Evolutionary conservation across 2,888 invertebrate genomes (phyloP), one percentile per base, ranked within the genome.

Genomic region (Graphium colonna): DNA sequence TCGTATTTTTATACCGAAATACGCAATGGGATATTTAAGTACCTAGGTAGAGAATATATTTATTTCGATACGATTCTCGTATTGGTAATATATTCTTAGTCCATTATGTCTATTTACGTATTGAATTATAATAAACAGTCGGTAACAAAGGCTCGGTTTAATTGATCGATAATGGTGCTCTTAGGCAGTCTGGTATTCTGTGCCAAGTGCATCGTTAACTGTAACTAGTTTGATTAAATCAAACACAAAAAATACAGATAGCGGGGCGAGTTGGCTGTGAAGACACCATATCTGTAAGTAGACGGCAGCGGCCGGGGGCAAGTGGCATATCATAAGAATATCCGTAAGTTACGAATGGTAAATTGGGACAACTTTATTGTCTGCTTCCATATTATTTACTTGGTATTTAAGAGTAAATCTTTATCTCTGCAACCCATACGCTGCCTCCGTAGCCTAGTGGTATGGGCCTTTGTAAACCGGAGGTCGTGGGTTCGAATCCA

Each of bases 181-280:
- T 40, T 46, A 46, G 41, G 43, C 43, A 9, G 9, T 10, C 8
- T 7, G 31, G 52, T 46, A 39, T 47, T 52, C 50, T 51, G 38
- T 53, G 53, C 52, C 52, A 56, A 55, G 18, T 17, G 41, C 45
- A 50, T 60, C 47, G 51, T 60, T 60, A 58, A 52, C 48, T 31
- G 43, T 52, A 48, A 48, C 52, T 55, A 43, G 53, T 58, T 31
- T 61, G 64, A 64, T 81, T 75, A 81, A 80, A 79, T 78, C 79
- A 75, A 68, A 73, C 67, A 69, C 69, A 80, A 79, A 79, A 81
- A 81, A 78, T 73, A 75, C 61, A 78, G 73, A 77, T 77, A 31
- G 31, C 8, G 31, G 74, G 48, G 58, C 52, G 74, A 73, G 67
- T 71, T 71, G 79, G 68, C 73, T 57, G 63, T 69, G 69, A 77